phyloP scores from a whole-genome alignment of 1,140 invertebrate genomes.

The Lepidurus packardi region DNA sequence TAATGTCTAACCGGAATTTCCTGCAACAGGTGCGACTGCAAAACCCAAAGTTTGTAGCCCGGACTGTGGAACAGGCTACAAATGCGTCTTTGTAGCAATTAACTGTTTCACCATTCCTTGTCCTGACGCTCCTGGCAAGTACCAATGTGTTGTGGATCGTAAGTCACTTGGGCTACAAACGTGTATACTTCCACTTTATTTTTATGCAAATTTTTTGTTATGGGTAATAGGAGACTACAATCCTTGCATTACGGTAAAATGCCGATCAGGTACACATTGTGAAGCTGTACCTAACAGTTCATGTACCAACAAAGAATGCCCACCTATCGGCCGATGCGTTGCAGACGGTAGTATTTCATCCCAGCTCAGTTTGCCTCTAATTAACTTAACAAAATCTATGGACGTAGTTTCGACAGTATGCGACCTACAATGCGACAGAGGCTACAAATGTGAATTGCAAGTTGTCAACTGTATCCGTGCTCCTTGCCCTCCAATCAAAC shows the following conservation, averaged over 20 bases:
- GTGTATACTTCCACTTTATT: background rate
- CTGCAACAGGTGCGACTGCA: background rate
- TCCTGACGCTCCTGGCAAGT: background rate
- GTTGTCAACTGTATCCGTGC: background rate
- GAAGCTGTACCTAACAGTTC: background rate
- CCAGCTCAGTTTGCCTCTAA: background rate
- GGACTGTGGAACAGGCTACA: background rate
- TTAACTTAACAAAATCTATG: background rate
- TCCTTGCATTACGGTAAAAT: background rate
- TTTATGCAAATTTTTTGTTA: background rate
- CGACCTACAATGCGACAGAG: background rate
- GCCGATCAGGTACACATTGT: background rate
- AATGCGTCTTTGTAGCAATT: background rate
- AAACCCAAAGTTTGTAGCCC: background rate
- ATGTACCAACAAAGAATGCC: background rate
- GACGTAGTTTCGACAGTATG: background rate
- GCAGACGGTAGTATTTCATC: background rate
- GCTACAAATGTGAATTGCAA: conserved; percentile 2
- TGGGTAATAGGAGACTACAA: background rate
- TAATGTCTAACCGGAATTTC: background rate
- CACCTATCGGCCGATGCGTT: background rate
- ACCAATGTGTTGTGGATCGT: background rate
- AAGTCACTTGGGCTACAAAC: background rate
- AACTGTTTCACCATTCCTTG: background rate
- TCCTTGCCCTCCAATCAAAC: background rate